Evolutionary conservation across 2,888 invertebrate genomes (phyloP), one percentile per base, ranked within the genome.

Genomic region (Thymelicus acteon): DNA sequence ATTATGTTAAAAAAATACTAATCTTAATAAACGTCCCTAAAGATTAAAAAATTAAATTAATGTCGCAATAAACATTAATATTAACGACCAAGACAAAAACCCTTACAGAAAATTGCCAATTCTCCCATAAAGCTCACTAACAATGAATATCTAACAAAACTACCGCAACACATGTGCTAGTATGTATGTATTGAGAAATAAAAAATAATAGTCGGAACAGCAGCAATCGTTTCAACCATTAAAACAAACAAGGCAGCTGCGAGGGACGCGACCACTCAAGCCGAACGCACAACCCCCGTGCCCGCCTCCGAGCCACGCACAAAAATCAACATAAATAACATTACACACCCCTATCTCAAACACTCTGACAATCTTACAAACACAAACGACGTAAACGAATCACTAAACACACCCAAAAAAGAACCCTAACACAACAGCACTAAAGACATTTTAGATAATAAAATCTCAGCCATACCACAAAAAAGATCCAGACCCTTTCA

Each of bases 281-380:
- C 87, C 83, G 78, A 82, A 80, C 88, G 91, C 82, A 84, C 91
- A 78, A 91, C 92, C 93, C 87, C 85, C 80, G 72, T 84, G 84
- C 88, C 92, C 91, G 91, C 93, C 92, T 89, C 87, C 82, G 78
- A 85, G 82, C 82, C 85, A 84, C 84, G 89, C 87, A 90, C 91
- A 89, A 89, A 91, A 93, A 92, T 92, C 92, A 93, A 91, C 93
- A 93, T 93, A 92, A 92, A 92, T 93, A 93, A 93, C 92, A 91
- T 91, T 91, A 90, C 90, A 92, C 92, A 93, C 93, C 93, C 93
- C 93, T 91, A 92, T 92, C 91, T 90, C 87, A 89, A 83, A 90
- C 88, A 91, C 89, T 85, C 85, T 86, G 85, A 89, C 87, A 86
- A 66, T 77, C 54, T 13, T 60, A 58, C 44, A 61, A 62, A 67